Base-by-base conservation (phyloP, 2,797 vertebrate species). In the Manis crassicaudata region DNA sequence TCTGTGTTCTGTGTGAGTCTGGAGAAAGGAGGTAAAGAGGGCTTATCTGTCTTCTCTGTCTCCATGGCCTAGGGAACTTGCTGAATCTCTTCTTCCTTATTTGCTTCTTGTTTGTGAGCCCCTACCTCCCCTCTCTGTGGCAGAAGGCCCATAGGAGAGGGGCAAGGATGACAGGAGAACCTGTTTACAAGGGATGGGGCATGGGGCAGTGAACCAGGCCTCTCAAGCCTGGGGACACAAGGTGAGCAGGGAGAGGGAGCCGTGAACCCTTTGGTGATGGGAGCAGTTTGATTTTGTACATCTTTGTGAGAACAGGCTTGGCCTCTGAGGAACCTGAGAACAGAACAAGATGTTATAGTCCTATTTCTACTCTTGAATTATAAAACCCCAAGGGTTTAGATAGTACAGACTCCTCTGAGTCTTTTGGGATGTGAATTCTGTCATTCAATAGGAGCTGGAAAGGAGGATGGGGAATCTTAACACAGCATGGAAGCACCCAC, bases 101-200 rank as follows among this genome's bases (percentile, higher is more conserved):
- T 84, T 90, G 37, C 82, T 77, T 82, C 58, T 80, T 92, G 35
- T 93, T 88, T 91, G 52, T 87, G 81, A 62, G 60, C 16, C 8
- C 21, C 27, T 83, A 29, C 23, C 58, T 93, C n/a, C 17, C 16
- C 4, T 79, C 52, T 58, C 32, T 46, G 17, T 18, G 68, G 63
- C 16, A 72, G 58, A 70, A 82, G 75, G 63, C 40, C 65, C 11
- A 3, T 3, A 72, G 58, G 75, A 75, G 72, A 84, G 32, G 79
- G n/a, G 16, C 73, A 72, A 83, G 75, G 60, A 70, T 86, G 75
- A 94, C 46, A 80, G 40, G 43, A 93, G 90, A 92, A 90, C 88
- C 14, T 60, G 52, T 80, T 93, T 25, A 46, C 29, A 68, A n/a
- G 54, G 60, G 7, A 73, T 16, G 25, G 73, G 35, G 20, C 80